A percentile compares a stretch with the other conserved stretches of the same genome.
Evolutionary conservation across 2,797 vertebrate genomes (phyloP).

Genomic region (Poecilia velifera): DNA sequence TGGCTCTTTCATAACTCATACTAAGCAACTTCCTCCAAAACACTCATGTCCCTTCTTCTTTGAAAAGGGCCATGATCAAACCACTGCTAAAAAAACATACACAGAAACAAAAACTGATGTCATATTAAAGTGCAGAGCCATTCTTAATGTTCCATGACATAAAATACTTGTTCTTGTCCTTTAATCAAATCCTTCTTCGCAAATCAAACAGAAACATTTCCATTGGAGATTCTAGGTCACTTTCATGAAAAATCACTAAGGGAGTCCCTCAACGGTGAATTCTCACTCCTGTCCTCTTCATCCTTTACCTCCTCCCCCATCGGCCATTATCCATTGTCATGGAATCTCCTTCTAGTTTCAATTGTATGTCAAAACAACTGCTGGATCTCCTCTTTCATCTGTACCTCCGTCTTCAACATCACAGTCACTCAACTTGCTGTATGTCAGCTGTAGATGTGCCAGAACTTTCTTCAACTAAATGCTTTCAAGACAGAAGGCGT

Average conservation of each 20-base stretch:
- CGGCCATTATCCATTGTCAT: not conserved
- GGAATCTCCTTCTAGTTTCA: not conserved
- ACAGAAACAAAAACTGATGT: not conserved
- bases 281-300: not conserved
- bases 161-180: not conserved
- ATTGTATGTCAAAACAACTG: not conserved
- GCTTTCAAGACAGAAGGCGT: not conserved
- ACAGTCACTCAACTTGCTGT: not conserved
- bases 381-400: not conserved
- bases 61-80: not conserved
- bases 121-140: not conserved
- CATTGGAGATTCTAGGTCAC: not conserved
- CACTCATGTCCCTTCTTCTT: not conserved
- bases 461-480: not conserved
- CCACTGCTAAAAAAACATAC: not conserved
- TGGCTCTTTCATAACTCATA: not conserved
- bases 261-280: not conserved
- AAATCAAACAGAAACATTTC: not conserved
- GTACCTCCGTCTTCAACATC: not conserved
- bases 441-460: not conserved
- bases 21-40: not conserved
- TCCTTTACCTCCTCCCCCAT: not conserved
- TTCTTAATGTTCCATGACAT: not conserved
- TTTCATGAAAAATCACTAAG: not conserved
- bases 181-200: not conserved